Base-by-base conservation (phyloP, 2,113 vertebrate species). In the Etheostoma cragini region DNA sequence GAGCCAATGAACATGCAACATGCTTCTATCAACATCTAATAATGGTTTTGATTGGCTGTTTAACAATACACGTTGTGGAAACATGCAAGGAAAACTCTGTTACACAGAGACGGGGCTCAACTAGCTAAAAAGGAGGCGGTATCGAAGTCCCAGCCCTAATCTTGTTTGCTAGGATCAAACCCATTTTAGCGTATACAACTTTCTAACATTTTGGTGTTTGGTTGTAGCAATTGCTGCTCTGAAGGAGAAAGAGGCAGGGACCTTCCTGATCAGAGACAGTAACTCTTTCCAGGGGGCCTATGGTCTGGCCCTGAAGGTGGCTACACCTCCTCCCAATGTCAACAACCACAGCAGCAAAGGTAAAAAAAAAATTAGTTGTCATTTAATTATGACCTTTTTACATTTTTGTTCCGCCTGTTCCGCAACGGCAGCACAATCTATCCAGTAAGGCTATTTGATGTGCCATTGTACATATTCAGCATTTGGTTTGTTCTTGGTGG, bases 281-380 rank as follows among this genome's bases (percentile, higher is more conserved):
- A 97, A 97, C 88, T 98, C 97, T 30, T 98, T 98, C 93, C 97
- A 97, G 78, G 97, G 97, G 46, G 97, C 97, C 14, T 98, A 98
- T 2, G 97, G 97, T 5, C 90, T 98, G 87, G 97, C 97, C 54
- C 95, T 98, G 73, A 98, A 97, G 87, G 97, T 98, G 91, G 95
- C 95, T 4, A 96, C 95, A 0, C 96, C 97, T 35, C 97, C 97
- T n/a, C 88, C 95, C 47, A 96, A 95, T 12, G 84, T 91, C 86
- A 93, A 76, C 91, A 94, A 94, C 79, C 96, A 97, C 82, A 92
- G 93, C 86, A 94, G 90, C 87, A 97, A 97, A 92, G 96, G 97
- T 98, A 89, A 64, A 56, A 15, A 89, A 64, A 1, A 17, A 0
- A 17, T 1, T 1, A 38, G 2, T 22, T 47, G 1, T 60, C 2